These are phyloP conservation scores for Strigamia maritima DNA, from an alignment of 2,888 invertebrate genomes.

Conservation along the genomic window DNA sequence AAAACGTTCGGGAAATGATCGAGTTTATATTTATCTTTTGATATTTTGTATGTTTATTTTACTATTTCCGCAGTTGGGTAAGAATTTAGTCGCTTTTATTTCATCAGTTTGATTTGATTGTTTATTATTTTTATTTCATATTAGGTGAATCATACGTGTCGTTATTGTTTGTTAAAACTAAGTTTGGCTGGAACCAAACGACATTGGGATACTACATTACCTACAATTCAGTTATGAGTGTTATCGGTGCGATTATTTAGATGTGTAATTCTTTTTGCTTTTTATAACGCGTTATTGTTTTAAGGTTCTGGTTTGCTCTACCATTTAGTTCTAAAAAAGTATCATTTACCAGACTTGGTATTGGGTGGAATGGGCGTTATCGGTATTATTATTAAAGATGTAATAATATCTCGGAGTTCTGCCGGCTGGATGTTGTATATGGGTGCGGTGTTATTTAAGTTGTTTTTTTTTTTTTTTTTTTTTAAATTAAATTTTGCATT, in stretches of 20 bases:
- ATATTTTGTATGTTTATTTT: neutral
- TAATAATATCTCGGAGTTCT: neutral
- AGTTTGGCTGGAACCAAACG: neutral
- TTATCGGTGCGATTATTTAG: neutral
- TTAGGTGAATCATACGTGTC: neutral
- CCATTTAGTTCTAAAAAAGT: neutral
- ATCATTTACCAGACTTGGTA: neutral
- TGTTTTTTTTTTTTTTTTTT: neutral
- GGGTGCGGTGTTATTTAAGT: neutral
- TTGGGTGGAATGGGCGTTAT: neutral
- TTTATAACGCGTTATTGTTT: neutral
- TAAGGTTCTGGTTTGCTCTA: neutral
- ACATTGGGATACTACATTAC: neutral
- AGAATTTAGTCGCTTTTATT: neutral
- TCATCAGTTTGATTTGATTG: neutral
- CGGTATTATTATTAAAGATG: neutral
- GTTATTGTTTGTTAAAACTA: neutral
- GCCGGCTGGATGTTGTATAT: neutral
- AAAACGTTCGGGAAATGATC: neutral
- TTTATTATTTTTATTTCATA: neutral
- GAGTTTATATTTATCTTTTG: neutral
- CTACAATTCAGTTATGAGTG: neutral
- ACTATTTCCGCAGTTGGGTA: slow-evolving; percentile 1
- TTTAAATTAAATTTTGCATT: neutral
- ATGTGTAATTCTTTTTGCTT: neutral